These are phyloP conservation scores for Diplodus puntazzo DNA, from an alignment of 2,797 vertebrate genomes.

Conservation along the genomic window DNA sequence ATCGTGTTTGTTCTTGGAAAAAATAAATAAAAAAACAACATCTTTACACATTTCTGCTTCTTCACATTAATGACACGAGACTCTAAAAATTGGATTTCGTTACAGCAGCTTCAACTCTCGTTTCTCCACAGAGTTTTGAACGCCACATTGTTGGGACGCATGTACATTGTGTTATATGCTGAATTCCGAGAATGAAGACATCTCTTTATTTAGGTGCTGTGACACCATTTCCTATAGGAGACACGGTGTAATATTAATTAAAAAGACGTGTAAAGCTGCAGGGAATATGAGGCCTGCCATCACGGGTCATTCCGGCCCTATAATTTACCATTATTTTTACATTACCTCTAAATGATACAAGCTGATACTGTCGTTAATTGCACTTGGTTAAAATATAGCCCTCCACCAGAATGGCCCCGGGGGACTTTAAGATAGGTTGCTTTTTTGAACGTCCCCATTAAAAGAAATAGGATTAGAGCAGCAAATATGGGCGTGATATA, in stretches of 20 bases:
- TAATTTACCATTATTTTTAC: conserved; percentile 99
- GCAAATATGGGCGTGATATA: conserved; percentile 97
- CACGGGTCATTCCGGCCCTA: conserved; percentile 97
- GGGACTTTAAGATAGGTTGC: conserved; percentile 91
- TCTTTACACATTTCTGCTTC: conserved; percentile 70
- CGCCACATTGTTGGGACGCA: not conserved
- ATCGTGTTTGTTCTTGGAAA: conserved; percentile 99
- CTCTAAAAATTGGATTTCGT: not conserved
- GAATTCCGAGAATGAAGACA: conserved; percentile 76
- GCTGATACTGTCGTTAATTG: conserved; percentile 99
- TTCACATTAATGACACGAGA: conserved; percentile 44
- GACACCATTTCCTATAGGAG: conserved; percentile 88
- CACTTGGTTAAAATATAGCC: conserved; percentile 93
- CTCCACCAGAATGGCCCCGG: conserved; percentile 90
- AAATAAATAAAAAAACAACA: conserved; percentile 93
- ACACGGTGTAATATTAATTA: conserved; percentile 94
- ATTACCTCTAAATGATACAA: conserved; percentile 99
- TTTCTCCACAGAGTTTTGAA: not conserved
- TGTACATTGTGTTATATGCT: not conserved
- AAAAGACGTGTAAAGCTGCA: conserved; percentile 89
- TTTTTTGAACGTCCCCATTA: conserved; percentile 95
- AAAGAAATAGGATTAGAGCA: conserved; percentile 98
- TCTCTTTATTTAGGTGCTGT: conserved; percentile 85
- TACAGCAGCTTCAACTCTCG: not conserved
- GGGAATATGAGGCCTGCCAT: conserved; percentile 96